These are phyloP conservation scores for Oophaga sylvatica DNA, from an alignment of 2,797 vertebrate genomes.

Conservation along the genomic window DNA sequence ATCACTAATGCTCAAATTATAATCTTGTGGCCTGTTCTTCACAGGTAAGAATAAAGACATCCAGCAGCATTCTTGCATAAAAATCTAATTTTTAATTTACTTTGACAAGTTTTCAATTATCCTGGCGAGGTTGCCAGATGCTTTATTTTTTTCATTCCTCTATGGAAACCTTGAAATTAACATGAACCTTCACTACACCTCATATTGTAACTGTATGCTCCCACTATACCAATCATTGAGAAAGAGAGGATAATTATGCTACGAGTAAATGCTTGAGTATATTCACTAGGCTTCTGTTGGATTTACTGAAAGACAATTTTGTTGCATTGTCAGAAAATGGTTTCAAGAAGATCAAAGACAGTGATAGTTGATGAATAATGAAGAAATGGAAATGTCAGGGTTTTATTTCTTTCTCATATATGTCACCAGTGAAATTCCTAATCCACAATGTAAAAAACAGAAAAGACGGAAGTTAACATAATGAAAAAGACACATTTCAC, in stretches of 20 bases:
- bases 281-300: background rate
- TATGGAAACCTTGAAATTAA: conserved; percentile 40
- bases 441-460: background rate
- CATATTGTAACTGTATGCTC: conserved; percentile 21
- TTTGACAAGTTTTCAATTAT: conserved; percentile 57
- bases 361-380: background rate
- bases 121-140: conserved; percentile 46
- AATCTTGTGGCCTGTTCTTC: conserved; percentile 38
- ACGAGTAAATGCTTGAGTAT: background rate
- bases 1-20: conserved; percentile 45
- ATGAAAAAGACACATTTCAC: background rate
- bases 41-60: conserved; percentile 32
- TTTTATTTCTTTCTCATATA: background rate
- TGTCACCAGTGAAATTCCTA: background rate
- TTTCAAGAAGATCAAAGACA: background rate
- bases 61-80: conserved; percentile 44
- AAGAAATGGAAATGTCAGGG: background rate
- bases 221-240: conserved; percentile 1
- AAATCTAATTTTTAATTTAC: conserved; percentile 48
- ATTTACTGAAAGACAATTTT: background rate
- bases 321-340: background rate
- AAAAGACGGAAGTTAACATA: background rate
- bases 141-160: conserved; percentile 50
- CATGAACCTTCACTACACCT: background rate
- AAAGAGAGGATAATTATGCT: conserved; percentile 10